Conservation (phyloP, 1,140 invertebrate species). For the Heliconius hewitsoni region DNA sequence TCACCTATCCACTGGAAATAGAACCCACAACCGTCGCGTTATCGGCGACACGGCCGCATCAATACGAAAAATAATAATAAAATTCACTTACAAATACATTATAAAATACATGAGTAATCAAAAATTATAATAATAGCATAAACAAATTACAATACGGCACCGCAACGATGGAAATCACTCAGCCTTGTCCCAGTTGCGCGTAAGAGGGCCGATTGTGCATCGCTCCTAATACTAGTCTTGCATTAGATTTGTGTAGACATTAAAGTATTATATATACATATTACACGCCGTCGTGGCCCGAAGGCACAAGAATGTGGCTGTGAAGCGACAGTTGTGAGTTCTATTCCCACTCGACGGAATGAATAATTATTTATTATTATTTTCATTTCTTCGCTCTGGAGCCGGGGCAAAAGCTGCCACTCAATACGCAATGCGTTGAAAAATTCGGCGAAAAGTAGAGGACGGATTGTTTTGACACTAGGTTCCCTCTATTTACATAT, state of each 20-base stretch:
- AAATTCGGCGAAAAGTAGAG: too few relatives aligned
- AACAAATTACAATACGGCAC: constrained; percentile 24
- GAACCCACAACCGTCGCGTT: too few relatives aligned
- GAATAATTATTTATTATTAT: too few relatives aligned
- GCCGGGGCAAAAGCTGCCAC: too few relatives aligned
- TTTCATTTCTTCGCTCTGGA: too few relatives aligned
- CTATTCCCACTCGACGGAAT: too few relatives aligned
- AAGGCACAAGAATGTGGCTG: too few relatives aligned
- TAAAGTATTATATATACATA: neutral
- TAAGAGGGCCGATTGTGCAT: constrained; percentile 21
- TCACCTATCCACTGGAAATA: too few relatives aligned
- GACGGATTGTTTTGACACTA: too few relatives aligned
- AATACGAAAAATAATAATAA: neutral
- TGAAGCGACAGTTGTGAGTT: too few relatives aligned
- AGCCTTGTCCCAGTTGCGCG: constrained; percentile 28
- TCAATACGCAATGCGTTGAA: too few relatives aligned
- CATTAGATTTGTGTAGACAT: neutral
- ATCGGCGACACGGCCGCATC: neutral
- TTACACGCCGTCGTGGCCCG: neutral
- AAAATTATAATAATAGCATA: constrained; percentile 19
- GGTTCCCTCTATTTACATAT: neutral
- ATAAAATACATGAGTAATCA: constrained; percentile 14
- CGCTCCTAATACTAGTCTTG: constrained; percentile 15
- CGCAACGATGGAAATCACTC: constrained; percentile 15
- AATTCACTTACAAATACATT: neutral